Evolutionary conservation across 2,888 invertebrate species (phyloP).

Genomic region (Melieria picta): DNA sequence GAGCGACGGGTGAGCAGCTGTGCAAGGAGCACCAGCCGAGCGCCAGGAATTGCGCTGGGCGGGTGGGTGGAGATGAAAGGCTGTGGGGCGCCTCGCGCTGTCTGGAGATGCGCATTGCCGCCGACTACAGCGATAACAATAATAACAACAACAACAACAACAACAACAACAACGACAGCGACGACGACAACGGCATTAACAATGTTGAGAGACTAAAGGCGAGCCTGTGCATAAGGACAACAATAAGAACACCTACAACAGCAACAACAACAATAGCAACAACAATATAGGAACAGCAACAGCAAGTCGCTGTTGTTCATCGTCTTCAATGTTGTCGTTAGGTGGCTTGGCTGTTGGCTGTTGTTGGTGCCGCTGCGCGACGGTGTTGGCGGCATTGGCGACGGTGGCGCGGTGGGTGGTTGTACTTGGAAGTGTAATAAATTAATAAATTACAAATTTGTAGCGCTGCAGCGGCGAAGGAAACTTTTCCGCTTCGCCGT

Average conservation of each 20-base stretch:
- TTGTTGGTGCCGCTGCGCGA: neutral
- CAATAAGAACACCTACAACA: conserved; percentile 16
- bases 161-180: conserved; percentile 12
- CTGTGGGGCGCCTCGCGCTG: neutral
- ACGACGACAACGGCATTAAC: neutral
- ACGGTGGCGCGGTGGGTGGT: conserved; percentile 5
- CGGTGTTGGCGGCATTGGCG: conserved; percentile 8
- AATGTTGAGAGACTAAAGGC: conserved; percentile 4
- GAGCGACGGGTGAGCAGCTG: neutral
- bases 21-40: neutral
- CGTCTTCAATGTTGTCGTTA: conserved; percentile 3
- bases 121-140: conserved; percentile 10
- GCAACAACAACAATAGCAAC: conserved; percentile 7
- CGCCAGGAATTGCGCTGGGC: neutral
- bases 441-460: conserved; percentile 65
- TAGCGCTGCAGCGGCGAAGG: conserved; percentile 44
- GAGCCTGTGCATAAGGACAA: conserved; percentile 8
- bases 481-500: conserved; percentile 24
- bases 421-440: conserved; percentile 53
- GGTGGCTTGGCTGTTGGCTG: conserved; percentile 11
- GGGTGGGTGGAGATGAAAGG: conserved; percentile 3
- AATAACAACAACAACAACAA: neutral
- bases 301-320: conserved; percentile 1
- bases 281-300: neutral
- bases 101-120: conserved; percentile 2